Conservation (phyloP, 1,140 invertebrate genomes). For the Dreissena rostriformis region DNA sequence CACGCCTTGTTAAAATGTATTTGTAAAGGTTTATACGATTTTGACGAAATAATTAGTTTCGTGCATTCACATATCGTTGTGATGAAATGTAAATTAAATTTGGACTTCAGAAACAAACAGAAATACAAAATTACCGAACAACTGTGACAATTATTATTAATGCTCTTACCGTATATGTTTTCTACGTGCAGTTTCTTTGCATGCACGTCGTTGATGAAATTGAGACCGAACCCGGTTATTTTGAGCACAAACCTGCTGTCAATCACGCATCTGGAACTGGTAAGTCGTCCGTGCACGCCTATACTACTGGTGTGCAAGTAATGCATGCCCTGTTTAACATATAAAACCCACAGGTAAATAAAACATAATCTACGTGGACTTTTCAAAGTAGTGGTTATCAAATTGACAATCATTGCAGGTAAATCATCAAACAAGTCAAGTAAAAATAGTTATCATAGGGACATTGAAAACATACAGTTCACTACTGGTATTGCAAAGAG, state of each 20-base stretch:
- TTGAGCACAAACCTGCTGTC: slow-evolving; percentile 97
- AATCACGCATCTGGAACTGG: slow-evolving; percentile 95
- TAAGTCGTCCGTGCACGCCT: slow-evolving; percentile 95
- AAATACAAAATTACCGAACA: not conserved
- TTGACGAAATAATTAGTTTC: not conserved
- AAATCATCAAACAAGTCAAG: not conserved
- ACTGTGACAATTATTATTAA: not conserved
- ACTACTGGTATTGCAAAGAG: not conserved
- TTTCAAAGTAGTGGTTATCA: not conserved
- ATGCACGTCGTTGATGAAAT: not conserved
- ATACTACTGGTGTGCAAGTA: slow-evolving; percentile 92
- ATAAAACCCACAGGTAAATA: not conserved
- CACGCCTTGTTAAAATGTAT: not conserved
- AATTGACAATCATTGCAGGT: not conserved
- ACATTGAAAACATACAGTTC: not conserved
- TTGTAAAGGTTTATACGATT: not conserved
- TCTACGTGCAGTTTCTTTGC: not conserved
- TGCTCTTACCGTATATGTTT: not conserved
- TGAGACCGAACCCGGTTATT: slow-evolving; percentile 93
- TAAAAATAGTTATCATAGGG: not conserved
- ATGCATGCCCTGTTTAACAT: slow-evolving; percentile 71
- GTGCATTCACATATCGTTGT: not conserved
- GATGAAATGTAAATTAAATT: not conserved
- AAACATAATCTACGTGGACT: not conserved
- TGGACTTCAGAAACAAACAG: not conserved